phyloP scores from a whole-genome alignment of 2,113 vertebrate genomes.

The Martes martes region DNA sequence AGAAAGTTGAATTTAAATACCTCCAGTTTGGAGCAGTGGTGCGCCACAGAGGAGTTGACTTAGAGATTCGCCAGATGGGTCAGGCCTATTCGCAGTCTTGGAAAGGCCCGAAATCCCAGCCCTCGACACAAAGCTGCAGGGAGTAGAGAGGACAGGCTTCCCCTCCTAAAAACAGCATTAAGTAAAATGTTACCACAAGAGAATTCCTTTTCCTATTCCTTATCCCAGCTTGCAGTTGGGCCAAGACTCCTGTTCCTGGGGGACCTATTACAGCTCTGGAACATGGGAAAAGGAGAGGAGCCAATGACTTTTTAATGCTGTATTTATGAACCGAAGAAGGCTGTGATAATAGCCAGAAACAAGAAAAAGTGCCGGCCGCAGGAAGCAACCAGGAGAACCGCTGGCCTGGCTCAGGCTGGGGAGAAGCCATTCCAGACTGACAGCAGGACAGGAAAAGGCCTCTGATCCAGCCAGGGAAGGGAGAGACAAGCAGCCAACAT shows the following conservation, averaged over 20 bases:
- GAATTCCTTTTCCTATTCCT: background rate
- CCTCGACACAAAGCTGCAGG: background rate
- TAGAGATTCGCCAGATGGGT: background rate
- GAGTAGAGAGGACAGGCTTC: background rate
- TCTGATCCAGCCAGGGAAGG: background rate
- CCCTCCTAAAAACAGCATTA: background rate
- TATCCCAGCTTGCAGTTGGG: background rate
- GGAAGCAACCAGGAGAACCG: background rate
- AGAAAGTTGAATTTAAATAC: background rate
- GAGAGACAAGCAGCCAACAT: background rate
- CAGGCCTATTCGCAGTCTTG: background rate
- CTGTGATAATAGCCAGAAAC: background rate
- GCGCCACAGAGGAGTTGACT: background rate
- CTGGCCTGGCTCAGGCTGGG: background rate
- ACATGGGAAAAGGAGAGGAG: background rate
- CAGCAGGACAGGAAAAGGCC: background rate
- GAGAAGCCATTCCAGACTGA: background rate
- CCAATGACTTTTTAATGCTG: background rate
- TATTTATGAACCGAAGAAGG: conserved; percentile 6
- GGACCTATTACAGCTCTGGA: background rate
- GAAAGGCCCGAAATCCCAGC: conserved; percentile 19
- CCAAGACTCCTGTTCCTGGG: background rate
- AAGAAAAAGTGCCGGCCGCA: background rate
- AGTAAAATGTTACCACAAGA: background rate
- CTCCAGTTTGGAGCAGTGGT: background rate